These are phyloP conservation scores for Ceratitis capitata DNA, from an alignment of 1,140 invertebrate species.

Conservation along the genomic window DNA sequence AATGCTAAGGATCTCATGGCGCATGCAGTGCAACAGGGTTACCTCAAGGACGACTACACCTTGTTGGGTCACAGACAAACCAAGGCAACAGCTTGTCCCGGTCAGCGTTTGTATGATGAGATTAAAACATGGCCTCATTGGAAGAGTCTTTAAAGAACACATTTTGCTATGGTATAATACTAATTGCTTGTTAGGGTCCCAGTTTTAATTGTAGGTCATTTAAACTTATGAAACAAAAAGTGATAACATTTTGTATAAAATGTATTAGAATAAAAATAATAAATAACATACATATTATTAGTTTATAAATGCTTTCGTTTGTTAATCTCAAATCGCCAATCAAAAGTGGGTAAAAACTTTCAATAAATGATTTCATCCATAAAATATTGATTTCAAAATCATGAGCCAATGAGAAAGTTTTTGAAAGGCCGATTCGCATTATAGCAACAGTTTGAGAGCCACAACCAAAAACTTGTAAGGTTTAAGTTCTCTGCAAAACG, in stretches of 20 bases:
- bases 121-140: conserved; percentile 68
- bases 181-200: neutral
- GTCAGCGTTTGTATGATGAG: conserved; percentile 67
- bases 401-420: no score
- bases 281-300: neutral
- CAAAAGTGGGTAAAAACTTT: neutral
- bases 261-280: neutral
- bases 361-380: neutral
- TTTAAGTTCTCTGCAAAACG: no score
- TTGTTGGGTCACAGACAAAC: conserved; percentile 77
- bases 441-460: no score
- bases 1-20: conserved; percentile 72
- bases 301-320: neutral
- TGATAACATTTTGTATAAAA: neutral
- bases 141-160: conserved; percentile 43
- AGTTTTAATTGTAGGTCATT: no score
- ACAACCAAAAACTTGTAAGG: no score
- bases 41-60: conserved; percentile 57
- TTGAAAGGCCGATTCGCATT: no score
- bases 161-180: neutral
- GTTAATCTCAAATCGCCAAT: neutral
- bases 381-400: no score
- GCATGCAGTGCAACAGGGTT: conserved; percentile 67
- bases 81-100: conserved; percentile 75
- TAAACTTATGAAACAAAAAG: neutral